Evolutionary conservation across 1,140 invertebrate genomes (phyloP), one percentile per base, ranked within the genome.

Genomic region (Akabosia matsudoensis): DNA sequence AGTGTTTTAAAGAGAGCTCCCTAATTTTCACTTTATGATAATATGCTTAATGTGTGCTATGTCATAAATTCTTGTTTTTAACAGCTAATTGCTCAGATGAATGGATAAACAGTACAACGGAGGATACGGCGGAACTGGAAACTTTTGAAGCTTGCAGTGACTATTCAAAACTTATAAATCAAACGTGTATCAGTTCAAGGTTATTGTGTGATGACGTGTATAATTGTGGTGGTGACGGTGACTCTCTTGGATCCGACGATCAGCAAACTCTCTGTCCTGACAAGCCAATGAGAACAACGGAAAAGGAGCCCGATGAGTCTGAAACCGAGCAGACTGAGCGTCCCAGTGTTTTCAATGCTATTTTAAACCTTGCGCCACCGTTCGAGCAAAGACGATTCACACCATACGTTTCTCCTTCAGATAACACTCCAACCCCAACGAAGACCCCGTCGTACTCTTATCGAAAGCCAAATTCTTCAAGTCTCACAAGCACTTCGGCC

Each of bases 181-280:
- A 56, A 56, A 77, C 76, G 30, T 77, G 76, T 37, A 74, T 77
- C 22, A 77, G 72, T 74, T 73, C 76, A 30, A 74, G 71, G 30
- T 70, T 77, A 28, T 74, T 74, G 67, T 77, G 76, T 77, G 76
- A 77, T n/a, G 72, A 74, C 64, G 24, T 74, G 22, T 72, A 51
- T 16, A 33, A 77, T 71, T 77, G 76, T 77, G 76, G 72, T 74
- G 76, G 76, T 10, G 76, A 77, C 24, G 64, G 52, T 33, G 74
- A 74, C 13, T 26, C 72, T n/a, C 22, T 77, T 0, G 76, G 76
- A 16, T 70, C 73, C 33, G 76, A 77, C 24, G 76, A 77, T 31
- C 64, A 64, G 52, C 72, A 73, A 22, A 10, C 18, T 1, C 51
- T 70, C n/a, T 77, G 76, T 33, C 76, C 76, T 1, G 26, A 70